Conservation (phyloP, 2,888 invertebrate species). For the Ecdyonurus torrentis region DNA sequence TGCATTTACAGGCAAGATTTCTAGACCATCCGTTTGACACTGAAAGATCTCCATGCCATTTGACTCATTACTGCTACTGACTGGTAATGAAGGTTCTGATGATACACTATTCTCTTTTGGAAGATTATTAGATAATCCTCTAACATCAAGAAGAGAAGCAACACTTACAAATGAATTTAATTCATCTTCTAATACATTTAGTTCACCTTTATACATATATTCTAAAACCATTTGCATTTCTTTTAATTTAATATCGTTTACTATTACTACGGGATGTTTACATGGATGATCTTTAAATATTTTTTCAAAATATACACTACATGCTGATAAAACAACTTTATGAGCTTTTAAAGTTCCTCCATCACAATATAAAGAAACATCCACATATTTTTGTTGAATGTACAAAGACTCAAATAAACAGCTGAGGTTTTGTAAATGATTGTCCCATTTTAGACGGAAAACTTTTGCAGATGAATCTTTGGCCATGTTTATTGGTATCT, state of each 20-base stretch:
- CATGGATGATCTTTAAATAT: background rate
- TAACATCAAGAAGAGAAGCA: background rate
- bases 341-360: background rate
- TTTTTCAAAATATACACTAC: background rate
- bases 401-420: background rate
- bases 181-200: background rate
- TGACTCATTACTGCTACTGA: background rate
- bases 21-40: background rate
- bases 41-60: background rate
- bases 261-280: background rate
- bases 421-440: background rate
- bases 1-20: background rate
- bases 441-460: conserved; percentile 1
- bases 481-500: background rate
- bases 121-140: background rate
- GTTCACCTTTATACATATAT: background rate
- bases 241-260: background rate
- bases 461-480: background rate
- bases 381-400: background rate
- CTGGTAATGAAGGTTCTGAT: background rate
- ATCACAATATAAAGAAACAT: background rate
- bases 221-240: background rate
- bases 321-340: background rate
- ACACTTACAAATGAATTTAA: background rate
- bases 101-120: background rate